Evolutionary conservation across 2,888 invertebrate genomes (phyloP).

Genomic region (Eristalis tenax): DNA sequence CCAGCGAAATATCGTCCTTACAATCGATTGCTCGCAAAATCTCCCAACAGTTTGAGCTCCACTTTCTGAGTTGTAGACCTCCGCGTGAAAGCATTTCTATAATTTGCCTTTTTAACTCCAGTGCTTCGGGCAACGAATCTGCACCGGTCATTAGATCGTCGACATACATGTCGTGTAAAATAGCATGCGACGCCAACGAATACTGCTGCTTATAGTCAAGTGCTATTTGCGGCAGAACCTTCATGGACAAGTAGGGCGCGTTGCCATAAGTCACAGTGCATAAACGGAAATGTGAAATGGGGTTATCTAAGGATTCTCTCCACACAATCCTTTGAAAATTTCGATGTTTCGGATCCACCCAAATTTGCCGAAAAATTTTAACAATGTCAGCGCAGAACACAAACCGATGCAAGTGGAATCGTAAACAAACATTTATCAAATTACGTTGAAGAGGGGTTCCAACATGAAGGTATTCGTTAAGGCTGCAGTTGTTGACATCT

Average conservation of each 20-base stretch:
- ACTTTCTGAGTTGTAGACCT: conserved; percentile 8
- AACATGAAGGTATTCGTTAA: too few relatives aligned
- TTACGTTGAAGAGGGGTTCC: too few relatives aligned
- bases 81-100: conserved; percentile 10
- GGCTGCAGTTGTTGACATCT: too few relatives aligned
- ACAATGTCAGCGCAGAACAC: conserved; percentile 45
- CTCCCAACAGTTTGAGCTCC: too few relatives aligned
- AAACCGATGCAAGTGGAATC: conserved; percentile 20
- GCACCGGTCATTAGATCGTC: conserved; percentile 61
- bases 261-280: conserved; percentile 68
- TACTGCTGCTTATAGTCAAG: conserved; percentile 24
- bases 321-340: conserved; percentile 65
- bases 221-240: conserved; percentile 48
- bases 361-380: conserved; percentile 64
- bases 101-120: conserved; percentile 15
- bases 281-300: conserved; percentile 50
- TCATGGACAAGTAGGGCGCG: conserved; percentile 45
- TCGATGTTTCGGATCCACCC: conserved; percentile 21
- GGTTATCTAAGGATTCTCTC: not conserved
- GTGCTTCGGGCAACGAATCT: conserved; percentile 32
- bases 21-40: not conserved
- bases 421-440: conserved; percentile 31
- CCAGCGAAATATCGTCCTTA: too few relatives aligned
- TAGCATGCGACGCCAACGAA: conserved; percentile 38
- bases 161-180: conserved; percentile 24